Percentiles rank a stretch among this genome's conserved stretches.
Conservation (phyloP, 1,140 invertebrate genomes). For the Diabrotica virgifera region DNA sequence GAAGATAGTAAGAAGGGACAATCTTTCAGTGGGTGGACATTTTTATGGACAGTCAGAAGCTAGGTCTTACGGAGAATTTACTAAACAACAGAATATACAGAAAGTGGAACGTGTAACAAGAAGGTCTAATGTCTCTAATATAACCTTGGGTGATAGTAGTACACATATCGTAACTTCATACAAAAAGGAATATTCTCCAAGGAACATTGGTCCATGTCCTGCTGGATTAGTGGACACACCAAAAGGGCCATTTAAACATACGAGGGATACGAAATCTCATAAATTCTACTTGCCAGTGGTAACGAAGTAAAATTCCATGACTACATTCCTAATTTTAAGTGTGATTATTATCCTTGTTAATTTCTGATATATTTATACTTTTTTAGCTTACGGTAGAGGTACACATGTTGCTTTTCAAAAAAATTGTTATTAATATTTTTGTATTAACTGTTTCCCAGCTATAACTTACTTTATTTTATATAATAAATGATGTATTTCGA, state of each 20-base stretch:
- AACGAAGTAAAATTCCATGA: conserved; percentile 23
- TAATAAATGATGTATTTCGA: conserved; percentile 17
- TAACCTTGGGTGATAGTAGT: conserved; percentile 64
- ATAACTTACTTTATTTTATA: conserved; percentile 25
- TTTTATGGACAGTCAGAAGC: conserved; percentile 67
- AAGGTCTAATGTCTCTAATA: conserved; percentile 66
- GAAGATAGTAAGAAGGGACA: conserved; percentile 58
- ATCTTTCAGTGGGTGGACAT: conserved; percentile 65
- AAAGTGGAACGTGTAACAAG: conserved; percentile 55
- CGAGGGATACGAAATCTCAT: conserved; percentile 75
- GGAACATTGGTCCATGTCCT: conserved; percentile 71
- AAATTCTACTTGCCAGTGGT: conserved; percentile 71
- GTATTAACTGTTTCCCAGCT: conserved; percentile 5
- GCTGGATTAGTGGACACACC: conserved; percentile 71
- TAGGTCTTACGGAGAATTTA: conserved; percentile 66
- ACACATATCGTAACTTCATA: conserved; percentile 61
- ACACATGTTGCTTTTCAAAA: conserved; percentile 3
- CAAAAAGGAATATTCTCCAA: conserved; percentile 70
- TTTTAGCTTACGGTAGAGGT: conserved; percentile 26
- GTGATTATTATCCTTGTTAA: conserved; percentile 12
- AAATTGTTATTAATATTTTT: conserved; percentile 22
- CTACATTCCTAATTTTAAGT: background rate
- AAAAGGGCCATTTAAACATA: conserved; percentile 73
- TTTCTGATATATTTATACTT: background rate
- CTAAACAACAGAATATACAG: conserved; percentile 52